phyloP scores from a whole-genome alignment of 2,888 invertebrate genomes.

The Epiblema foenella region DNA sequence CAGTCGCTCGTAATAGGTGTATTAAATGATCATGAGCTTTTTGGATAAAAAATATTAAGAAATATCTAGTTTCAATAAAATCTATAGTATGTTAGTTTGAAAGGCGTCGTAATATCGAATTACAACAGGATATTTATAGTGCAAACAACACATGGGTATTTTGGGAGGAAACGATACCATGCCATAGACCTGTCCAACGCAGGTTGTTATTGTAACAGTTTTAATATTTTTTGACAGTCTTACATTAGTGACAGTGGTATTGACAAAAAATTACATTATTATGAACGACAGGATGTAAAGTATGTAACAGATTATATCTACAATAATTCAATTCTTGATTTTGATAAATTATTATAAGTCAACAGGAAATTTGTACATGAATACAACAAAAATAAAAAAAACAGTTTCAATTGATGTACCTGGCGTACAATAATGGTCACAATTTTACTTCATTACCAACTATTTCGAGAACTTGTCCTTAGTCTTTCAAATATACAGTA shows the following conservation, averaged over 20 bases:
- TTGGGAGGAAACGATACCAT: constrained; percentile 45
- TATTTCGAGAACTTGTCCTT: too few species aligned
- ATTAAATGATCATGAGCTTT: too few species aligned
- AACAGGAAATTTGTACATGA: too few species aligned
- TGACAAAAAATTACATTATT: constrained; percentile 21
- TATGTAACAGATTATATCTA: too few species aligned
- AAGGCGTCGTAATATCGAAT: constrained; percentile 26
- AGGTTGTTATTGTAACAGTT: constrained; percentile 47
- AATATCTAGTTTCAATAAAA: not conserved
- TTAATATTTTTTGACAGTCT: constrained; percentile 33
- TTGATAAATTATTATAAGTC: too few species aligned
- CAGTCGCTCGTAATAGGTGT: too few species aligned
- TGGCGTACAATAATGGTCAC: too few species aligned
- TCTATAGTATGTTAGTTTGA: constrained; percentile 5
- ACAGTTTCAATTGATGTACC: too few species aligned
- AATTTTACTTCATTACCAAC: too few species aligned
- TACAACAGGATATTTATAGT: constrained; percentile 37
- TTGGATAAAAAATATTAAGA: not conserved
- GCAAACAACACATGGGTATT: constrained; percentile 29
- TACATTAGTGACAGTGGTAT: not conserved
- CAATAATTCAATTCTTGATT: too few species aligned
- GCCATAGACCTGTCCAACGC: constrained; percentile 45
- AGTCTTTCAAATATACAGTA: too few species aligned
- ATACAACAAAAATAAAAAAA: too few species aligned
- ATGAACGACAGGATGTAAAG: not conserved